phyloP scores from a whole-genome alignment of 2,797 vertebrate genomes.

The Myotis daubentonii region DNA sequence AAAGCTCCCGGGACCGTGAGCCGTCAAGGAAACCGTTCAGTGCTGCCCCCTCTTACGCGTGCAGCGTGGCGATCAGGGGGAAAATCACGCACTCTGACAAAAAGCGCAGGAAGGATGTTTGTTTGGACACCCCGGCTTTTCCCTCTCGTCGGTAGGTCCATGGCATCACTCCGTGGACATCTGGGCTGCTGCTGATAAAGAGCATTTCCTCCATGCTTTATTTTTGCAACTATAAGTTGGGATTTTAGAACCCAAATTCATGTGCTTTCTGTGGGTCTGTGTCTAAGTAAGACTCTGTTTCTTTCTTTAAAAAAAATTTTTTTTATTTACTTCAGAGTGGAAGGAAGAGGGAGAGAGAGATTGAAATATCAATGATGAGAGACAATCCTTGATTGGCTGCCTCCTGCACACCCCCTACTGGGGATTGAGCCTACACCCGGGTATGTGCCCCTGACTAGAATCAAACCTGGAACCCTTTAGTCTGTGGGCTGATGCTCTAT shows the following conservation, averaged over 20 bases:
- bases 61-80: neutral
- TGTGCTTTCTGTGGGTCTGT: neutral
- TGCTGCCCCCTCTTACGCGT: neutral
- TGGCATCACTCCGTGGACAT: neutral
- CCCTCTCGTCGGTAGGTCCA: neutral
- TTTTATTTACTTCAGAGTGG: no score
- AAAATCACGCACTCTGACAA: neutral
- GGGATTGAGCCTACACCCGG: no score
- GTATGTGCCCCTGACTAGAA: no score
- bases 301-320: neutral
- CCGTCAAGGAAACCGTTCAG: neutral
- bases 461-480: no score
- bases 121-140: neutral
- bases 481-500: no score
- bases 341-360: no score
- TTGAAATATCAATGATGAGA: no score
- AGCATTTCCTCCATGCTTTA: neutral
- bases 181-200: neutral
- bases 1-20: neutral
- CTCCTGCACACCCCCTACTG: no score
- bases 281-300: neutral
- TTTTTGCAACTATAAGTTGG: neutral
- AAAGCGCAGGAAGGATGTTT: neutral
- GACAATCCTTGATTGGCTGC: no score
- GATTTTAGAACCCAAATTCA: neutral